Percentiles rank a stretch among this genome's conserved stretches.
phyloP scores from a whole-genome alignment of 2,888 invertebrate species.

The Disparrhopalites patrizii region DNA sequence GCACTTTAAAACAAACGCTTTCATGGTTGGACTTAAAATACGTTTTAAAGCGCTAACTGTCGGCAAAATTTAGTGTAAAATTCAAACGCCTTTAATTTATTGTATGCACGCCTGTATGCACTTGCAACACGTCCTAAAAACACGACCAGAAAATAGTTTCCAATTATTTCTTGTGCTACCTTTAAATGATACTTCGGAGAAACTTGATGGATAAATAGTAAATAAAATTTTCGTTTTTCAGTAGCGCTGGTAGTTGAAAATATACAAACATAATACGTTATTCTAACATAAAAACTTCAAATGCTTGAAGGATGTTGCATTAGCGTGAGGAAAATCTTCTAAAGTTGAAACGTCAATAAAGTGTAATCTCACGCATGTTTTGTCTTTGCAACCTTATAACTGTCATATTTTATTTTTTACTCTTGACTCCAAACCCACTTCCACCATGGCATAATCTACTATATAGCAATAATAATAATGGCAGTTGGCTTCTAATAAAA shows the following conservation, averaged over 20 bases:
- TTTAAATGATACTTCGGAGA: no score
- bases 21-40: constrained; percentile 8
- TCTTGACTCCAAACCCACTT: constrained; percentile 4
- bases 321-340: constrained; percentile 1
- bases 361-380: not conserved
- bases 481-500: no score
- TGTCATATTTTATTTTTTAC: constrained; percentile 15
- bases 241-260: not conserved
- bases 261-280: no score
- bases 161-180: not conserved
- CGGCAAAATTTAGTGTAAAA: not conserved
- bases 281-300: no score
- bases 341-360: constrained; percentile 3
- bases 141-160: not conserved
- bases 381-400: not conserved
- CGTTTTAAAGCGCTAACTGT: constrained; percentile 14
- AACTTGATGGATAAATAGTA: not conserved
- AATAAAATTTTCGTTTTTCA: not conserved
- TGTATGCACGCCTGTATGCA: constrained; percentile 2
- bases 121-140: not conserved
- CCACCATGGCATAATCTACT: constrained; percentile 10
- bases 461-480: no score
- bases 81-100: not conserved
- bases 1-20: constrained; percentile 11
- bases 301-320: not conserved